Percentiles rank a stretch among this genome's conserved stretches.
Evolutionary conservation across 2,797 vertebrate species (phyloP).

Genomic region (Cossypha niveicapilla): DNA sequence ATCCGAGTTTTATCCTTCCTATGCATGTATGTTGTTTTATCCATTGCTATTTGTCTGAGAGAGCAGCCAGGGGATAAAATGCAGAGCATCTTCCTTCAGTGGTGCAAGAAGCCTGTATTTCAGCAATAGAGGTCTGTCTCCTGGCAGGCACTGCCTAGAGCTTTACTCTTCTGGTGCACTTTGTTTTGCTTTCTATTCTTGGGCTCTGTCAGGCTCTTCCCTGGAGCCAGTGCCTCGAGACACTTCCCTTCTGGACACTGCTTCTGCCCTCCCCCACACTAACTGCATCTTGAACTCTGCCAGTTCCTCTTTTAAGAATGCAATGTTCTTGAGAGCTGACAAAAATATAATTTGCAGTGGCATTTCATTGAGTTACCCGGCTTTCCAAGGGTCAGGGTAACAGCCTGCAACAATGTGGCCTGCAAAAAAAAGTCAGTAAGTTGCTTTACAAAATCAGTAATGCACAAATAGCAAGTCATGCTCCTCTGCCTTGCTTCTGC

Average conservation of each 20-base stretch:
- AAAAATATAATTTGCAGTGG: conserved; percentile 33
- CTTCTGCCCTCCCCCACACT: background rate
- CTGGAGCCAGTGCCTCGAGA: background rate
- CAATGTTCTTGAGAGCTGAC: background rate
- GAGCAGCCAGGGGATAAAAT: background rate
- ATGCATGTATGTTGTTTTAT: background rate
- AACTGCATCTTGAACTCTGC: background rate
- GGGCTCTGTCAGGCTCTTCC: background rate
- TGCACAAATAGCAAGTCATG: background rate
- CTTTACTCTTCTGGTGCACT: background rate
- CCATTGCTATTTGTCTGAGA: background rate
- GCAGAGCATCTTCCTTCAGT: background rate
- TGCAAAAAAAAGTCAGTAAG: background rate
- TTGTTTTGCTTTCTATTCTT: conserved; percentile 29
- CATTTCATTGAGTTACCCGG: background rate
- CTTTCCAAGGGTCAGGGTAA: conserved; percentile 12
- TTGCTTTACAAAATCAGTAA: conserved; percentile 1
- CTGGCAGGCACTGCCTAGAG: background rate
- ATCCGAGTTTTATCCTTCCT: background rate
- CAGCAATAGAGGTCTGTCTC: background rate
- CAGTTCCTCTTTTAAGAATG: conserved; percentile 38
- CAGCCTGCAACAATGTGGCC: conserved; percentile 11
- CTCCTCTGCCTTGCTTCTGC: background rate
- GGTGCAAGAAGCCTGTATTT: background rate
- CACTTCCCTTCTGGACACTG: background rate